These are phyloP conservation scores for Drosophila barbarae DNA, from an alignment of 2,888 invertebrate species.

Conservation along the genomic window DNA sequence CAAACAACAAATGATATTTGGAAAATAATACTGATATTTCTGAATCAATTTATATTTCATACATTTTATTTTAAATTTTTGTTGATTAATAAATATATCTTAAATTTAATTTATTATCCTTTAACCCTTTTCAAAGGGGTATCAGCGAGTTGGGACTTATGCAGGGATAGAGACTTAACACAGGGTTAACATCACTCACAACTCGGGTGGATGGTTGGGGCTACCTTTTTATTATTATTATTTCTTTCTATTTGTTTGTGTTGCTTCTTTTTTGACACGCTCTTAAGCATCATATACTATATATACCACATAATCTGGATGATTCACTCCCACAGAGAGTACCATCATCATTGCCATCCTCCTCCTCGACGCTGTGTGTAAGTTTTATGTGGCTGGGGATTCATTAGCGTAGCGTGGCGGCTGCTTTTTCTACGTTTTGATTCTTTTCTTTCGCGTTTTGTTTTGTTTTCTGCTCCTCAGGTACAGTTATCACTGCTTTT, in stretches of 20 bases:
- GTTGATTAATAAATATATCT: background rate
- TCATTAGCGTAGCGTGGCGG: constrained; percentile 40
- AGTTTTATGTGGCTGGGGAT: constrained; percentile 21
- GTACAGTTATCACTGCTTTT: constrained; percentile 37
- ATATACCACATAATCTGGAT: constrained; percentile 32
- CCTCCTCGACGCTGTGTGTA: constrained; percentile 9
- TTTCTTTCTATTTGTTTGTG: background rate
- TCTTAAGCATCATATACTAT: constrained; percentile 38
- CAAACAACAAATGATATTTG: background rate
- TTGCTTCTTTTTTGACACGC: constrained; percentile 14
- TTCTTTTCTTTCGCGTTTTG: constrained; percentile 17
- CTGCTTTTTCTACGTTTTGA: constrained; percentile 35
- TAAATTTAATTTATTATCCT: background rate
- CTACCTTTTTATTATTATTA: constrained; percentile 17
- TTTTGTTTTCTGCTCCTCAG: constrained; percentile 10
- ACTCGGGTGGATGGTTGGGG: constrained; percentile 9
- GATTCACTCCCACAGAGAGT: constrained; percentile 22
- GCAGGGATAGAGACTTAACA: background rate
- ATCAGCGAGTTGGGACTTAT: background rate
- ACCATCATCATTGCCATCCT: constrained; percentile 12
- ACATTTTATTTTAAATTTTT: too few species aligned
- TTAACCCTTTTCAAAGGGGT: constrained; percentile 4
- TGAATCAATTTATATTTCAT: too few species aligned
- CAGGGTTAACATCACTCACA: constrained; percentile 14
- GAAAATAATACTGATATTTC: background rate